Evolutionary conservation across 2,113 vertebrate species (phyloP), one percentile per base, ranked within the genome.

Genomic region (Syngnathoides biaculeatus): DNA sequence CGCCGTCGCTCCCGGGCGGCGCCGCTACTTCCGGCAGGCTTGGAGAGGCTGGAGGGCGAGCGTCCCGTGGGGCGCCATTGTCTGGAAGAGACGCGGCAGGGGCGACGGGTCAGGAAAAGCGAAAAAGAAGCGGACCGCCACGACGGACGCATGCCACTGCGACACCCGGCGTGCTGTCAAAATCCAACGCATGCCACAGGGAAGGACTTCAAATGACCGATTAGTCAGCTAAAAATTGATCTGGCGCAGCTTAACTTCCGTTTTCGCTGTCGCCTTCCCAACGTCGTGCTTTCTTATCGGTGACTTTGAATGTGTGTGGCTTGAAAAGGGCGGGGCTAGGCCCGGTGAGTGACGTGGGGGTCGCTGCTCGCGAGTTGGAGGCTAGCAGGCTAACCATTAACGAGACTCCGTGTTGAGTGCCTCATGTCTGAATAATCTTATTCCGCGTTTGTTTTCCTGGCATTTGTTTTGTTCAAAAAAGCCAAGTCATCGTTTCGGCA

Each of bases 1-100:
- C 91, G 89, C 93, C 92, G 72, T 88, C 88, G 71, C 78, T 91
- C 89, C 92, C 93, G 74, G 95, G 89, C 89, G 92, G 88, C 90
- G 92, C 89, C 86, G 93, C 94, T 97, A 98, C 92, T 98, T 98
- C 95, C 94, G 93, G 93, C 95, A 96, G 92, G 85, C 94, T 92
- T 95, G 97, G 91, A 95, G 95, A 91, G 95, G 95, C 88, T 95
- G 96, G 90, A 94, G 94, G 91, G 91, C 92, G 92, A 93, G 92
- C 75, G 82, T 95, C 96, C 96, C 96, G 93, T 94, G 94, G 78
- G 94, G 85, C 73, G 93, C 94, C 90, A 88, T 94, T 95, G 94
- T 98, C 97, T 98, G 93, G 80, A 74, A 80, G 68, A 74, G 63
- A 19, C 26, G 26, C 14, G 53, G 53, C 13, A 24, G 22, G 24